A percentile compares a stretch with the other conserved stretches of the same genome.
phyloP scores from a whole-genome alignment of 1,140 invertebrate genomes.

The Holotrichia oblita region DNA sequence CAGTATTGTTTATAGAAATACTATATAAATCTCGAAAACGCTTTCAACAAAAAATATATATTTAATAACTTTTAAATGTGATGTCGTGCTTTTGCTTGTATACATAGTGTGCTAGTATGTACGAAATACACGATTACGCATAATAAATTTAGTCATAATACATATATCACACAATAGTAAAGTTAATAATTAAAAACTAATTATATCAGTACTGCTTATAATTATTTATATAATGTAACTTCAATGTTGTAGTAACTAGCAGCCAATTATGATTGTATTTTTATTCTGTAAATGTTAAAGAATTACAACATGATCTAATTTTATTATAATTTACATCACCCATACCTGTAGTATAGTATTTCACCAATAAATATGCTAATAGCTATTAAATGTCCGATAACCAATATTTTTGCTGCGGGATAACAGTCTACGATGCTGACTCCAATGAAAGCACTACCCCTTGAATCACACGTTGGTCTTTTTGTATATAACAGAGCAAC shows the following conservation, averaged over 20 bases:
- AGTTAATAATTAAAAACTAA: no score
- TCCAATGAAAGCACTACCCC: slow-evolving; percentile 57
- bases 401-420: slow-evolving; percentile 51
- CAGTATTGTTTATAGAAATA: slow-evolving; percentile 43
- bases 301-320: no score
- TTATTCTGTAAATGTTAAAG: no score
- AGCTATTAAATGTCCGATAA: slow-evolving; percentile 48
- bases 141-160: no score
- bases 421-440: slow-evolving; percentile 59
- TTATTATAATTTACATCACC: no score
- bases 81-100: not conserved
- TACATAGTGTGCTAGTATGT: no score
- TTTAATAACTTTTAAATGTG: no score
- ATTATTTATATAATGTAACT: no score
- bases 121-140: not conserved
- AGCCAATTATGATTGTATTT: no score
- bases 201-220: no score
- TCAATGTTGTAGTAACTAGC: no score
- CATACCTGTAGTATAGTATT: slow-evolving; percentile 41
- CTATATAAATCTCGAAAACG: not conserved
- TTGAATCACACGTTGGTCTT: slow-evolving; percentile 65
- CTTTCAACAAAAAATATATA: not conserved
- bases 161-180: no score
- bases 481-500: slow-evolving; percentile 67
- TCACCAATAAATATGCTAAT: slow-evolving; percentile 49